Base-by-base conservation (phyloP, 2,797 vertebrate species). In the Toxotes lorentzi region DNA sequence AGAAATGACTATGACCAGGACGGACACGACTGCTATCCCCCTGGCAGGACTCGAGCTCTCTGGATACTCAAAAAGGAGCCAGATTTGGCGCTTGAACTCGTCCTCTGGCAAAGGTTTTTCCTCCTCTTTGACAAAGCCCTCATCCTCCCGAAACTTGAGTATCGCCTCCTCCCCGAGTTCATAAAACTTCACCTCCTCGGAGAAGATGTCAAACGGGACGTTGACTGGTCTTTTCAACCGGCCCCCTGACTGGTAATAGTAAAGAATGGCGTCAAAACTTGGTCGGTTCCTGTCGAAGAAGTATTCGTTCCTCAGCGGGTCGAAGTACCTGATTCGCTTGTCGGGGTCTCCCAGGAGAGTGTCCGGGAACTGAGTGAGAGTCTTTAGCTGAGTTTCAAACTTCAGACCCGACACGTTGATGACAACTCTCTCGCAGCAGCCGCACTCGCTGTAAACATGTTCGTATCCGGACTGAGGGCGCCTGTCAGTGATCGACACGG, bases 151-250 rank as follows among this genome's bases (percentile, higher is more conserved):
- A 85, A 99, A 99, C 92, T 99, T 98, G 13, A 97, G 95, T 85
- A 99, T 96, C 45, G 98, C 98, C 92, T 99, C 98, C 2, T 99
- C 98, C 11, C 98, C 98, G 56, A 99, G 92, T 45, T 99, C 97
- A 35, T 99, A 99, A 91, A 99, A 99, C 93, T 98, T 98, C 65
- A 99, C 97, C 92, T 99, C 98, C 93, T 99, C 98, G 0, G 96
- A 97, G 95, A 99, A 99, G 86, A 99, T 97, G 85, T 99, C 98
- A 54, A 97, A 98, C 24, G 98, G 98, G 12, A 99, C 98, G 16
- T 98, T 99, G 84, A 90, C 97, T 0, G 98, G 98, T 88, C 98
- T 96, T 95, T 99, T 99, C 86, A 99, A 96, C 2, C 98, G 94
- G 0, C 98, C 98, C 0, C 98, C 98, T 0, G 97, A 99, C 90